Evolutionary conservation across 2,888 invertebrate genomes (phyloP).

Genomic region (Mylabris sibirica): DNA sequence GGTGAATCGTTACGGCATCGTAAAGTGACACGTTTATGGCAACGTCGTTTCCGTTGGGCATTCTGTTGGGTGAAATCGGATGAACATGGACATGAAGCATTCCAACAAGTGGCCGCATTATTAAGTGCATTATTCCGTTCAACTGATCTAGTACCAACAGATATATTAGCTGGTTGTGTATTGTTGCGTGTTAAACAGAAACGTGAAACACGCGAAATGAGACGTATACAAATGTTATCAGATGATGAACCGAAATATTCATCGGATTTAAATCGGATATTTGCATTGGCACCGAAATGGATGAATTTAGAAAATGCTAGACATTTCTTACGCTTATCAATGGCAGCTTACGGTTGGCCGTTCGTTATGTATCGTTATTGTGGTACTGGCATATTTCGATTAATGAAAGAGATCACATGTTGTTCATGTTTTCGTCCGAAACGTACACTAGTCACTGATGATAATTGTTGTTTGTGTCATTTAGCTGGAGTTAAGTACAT

Average conservation of each 20-base stretch:
- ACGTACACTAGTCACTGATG: slow-evolving; percentile 76
- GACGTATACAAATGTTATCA: slow-evolving; percentile 69
- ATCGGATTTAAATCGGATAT: slow-evolving; percentile 65
- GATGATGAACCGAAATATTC: slow-evolving; percentile 74
- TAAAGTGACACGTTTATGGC: slow-evolving; percentile 76
- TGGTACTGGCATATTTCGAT: slow-evolving; percentile 76
- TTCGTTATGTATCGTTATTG: slow-evolving; percentile 81
- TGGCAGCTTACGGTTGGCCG: slow-evolving; percentile 90
- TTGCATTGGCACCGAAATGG: slow-evolving; percentile 76
- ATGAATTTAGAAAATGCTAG: slow-evolving; percentile 80
- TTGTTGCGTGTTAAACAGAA: slow-evolving; percentile 81
- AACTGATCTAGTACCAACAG: slow-evolving; percentile 87
- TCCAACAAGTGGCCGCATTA: slow-evolving; percentile 80
- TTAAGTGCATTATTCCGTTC: slow-evolving; percentile 82
- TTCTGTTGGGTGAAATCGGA: slow-evolving; percentile 76
- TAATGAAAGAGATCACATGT: slow-evolving; percentile 74
- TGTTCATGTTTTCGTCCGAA: slow-evolving; percentile 70
- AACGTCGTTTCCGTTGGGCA: slow-evolving; percentile 77
- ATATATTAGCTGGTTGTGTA: slow-evolving; percentile 86
- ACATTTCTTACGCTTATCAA: slow-evolving; percentile 81
- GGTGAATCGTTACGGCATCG: slow-evolving; percentile 73
- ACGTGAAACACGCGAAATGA: slow-evolving; percentile 74
- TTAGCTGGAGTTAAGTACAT: slow-evolving; percentile 83
- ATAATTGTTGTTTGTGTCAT: slow-evolving; percentile 90
- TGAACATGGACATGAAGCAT: slow-evolving; percentile 79